Conservation (phyloP, 2,113 vertebrate species). For the Grammomys surdaster region DNA sequence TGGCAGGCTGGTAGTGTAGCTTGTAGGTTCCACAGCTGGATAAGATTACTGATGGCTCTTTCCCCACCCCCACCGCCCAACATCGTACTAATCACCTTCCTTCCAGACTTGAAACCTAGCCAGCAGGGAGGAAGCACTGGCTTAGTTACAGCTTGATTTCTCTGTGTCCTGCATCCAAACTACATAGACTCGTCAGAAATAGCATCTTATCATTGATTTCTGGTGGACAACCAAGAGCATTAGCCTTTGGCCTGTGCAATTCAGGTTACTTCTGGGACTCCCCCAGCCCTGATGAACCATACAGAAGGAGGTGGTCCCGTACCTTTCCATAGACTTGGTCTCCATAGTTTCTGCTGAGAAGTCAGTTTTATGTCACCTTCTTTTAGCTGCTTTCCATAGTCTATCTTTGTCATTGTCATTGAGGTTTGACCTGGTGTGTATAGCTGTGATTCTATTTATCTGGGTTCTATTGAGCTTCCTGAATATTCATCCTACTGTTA, state of each 20-base stretch:
- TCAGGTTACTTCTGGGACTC: not conserved
- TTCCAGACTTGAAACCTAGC: not conserved
- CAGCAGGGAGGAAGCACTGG: not conserved
- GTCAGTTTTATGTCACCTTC: not conserved
- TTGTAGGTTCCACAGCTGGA: not conserved
- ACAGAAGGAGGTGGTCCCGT: not conserved
- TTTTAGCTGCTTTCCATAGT: not conserved
- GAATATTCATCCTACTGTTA: not conserved
- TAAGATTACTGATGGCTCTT: no score
- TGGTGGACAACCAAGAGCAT: not conserved
- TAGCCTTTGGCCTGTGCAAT: not conserved
- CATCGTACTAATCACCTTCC: not conserved
- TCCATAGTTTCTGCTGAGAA: not conserved
- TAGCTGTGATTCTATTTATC: not conserved
- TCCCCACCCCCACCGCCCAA: not conserved
- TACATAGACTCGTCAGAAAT: not conserved
- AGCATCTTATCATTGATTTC: not conserved
- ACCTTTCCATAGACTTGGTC: not conserved
- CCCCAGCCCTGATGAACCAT: not conserved
- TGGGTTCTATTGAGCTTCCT: not conserved
- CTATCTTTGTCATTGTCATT: not conserved
- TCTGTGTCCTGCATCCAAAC: not conserved
- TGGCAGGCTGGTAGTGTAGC: not conserved
- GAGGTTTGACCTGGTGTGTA: not conserved
- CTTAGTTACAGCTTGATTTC: not conserved